Evolutionary conservation across 2,797 vertebrate genomes (phyloP), one percentile per base, ranked within the genome.

Genomic region (Adrianichthys oophorus): DNA sequence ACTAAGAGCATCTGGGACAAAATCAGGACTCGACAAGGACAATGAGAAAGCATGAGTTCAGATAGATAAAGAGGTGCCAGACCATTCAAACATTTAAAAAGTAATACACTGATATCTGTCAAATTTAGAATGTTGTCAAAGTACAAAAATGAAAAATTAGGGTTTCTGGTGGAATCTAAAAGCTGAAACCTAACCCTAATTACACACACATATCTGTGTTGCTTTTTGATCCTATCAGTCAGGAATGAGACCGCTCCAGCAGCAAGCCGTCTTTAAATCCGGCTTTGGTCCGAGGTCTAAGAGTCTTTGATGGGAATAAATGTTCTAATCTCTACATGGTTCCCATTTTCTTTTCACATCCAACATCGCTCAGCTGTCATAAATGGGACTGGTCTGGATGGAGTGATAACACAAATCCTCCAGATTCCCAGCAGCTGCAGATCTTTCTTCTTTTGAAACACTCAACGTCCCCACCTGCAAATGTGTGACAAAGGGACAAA

Each of bases 391-490:
- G 86, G 88, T 91, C 85, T 81, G 65, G 78, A 78, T 64, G 40
- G 72, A 70, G 72, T 43, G 49, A 71, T 74, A 66, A 76, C 78
- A 74, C 79, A 69, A 85, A 54, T 70, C 62, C 58, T 59, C 78
- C 88, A 91, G 89, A 90, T 90, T 90, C 81, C 56, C 40, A 74
- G 79, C 91, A 91, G 90, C 91, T 92, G 91, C 79, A 72, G 72
- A 76, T 82, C 62, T 50, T 52, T 65, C 69, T 51, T 50, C 44
- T 56, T 75, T 59, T 59, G 57, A 74, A 62, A 60, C 51, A 58
- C 56, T 41, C 61, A 58, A 67, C 60, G 1, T 10, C 26, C 32
- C 10, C 32, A 37, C 10, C 32, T 37, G 32, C 10, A 13, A 12
- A 13, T 37, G 3, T 12, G 12, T 10, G 32, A 37, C 12, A 18